Base-by-base conservation (phyloP, 2,888 invertebrate species). In the Trichogramma dendrolimi region DNA sequence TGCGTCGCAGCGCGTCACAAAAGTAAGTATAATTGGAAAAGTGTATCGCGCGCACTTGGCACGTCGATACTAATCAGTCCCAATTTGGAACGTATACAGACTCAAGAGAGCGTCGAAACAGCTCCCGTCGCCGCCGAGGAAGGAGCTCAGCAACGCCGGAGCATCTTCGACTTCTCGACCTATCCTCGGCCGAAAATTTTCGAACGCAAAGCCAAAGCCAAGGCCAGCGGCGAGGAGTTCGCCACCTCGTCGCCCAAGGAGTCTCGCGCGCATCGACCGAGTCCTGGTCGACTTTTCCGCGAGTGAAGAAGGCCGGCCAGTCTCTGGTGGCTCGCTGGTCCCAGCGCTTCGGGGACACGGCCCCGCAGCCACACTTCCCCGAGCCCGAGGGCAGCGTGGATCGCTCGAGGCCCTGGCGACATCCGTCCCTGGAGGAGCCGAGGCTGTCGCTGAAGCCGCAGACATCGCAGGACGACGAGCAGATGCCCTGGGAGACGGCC, bases 141-240 rank as follows among this genome's bases (percentile, higher is more conserved):
- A 83, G 27, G 27, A 27, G 27, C 27, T 27, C 27, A 27, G 27
- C 27, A 27, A 50, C 81, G 82, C 53, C 84, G 83, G 70, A 85
- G 83, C 69, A 81, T 84, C 67, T 89, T 91, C 72, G 89, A 90
- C 77, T 87, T 89, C 67, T 86, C 86, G 69, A 92, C 92, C 0
- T 91, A 89, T 74, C 92, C 92, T 0, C 84, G 91, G 69, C 83
- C 92, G 4, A 67, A 67, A 38, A 60, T 67, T 48, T 80, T 81
- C 67, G 80, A 80, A 14, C 77, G 73, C 47, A 79, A 78, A 46
- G 73, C 78, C 5, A 79, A 79, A 58, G 72, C 64, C n/a, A 71
- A 69, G 4, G 68, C 60, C 5, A 27, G 27, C 27, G 27, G 27
- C 27, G 27, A 27, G 27, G 79, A 79, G 38, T 77, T 75, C 63